Percentiles rank a stretch among this genome's conserved stretches.
phyloP scores from a whole-genome alignment of 1,140 invertebrate genomes.

The Drosophila chauvacae region DNA sequence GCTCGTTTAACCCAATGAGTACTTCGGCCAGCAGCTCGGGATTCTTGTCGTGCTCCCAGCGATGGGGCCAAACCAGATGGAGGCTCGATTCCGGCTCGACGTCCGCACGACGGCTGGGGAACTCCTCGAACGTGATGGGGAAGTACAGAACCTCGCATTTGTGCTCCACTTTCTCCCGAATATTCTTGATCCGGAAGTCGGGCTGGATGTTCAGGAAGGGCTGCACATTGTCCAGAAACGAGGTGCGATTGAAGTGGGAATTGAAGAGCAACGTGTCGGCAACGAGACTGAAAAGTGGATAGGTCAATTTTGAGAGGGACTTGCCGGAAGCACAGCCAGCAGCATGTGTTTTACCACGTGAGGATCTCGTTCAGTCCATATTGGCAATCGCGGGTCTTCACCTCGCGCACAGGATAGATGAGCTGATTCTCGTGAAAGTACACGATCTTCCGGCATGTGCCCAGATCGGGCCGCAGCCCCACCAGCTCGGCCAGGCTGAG shows the following conservation, averaged over 20 bases:
- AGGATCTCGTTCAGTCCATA: slow-evolving; percentile 92
- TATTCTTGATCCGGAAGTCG: slow-evolving; percentile 87
- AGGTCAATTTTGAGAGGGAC: background rate
- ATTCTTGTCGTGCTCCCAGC: slow-evolving; percentile 93
- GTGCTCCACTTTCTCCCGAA: slow-evolving; percentile 86
- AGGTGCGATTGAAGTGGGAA: slow-evolving; percentile 89
- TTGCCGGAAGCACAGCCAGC: background rate
- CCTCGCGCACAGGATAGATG: slow-evolving; percentile 89
- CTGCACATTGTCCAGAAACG: slow-evolving; percentile 88
- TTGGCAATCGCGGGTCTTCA: slow-evolving; percentile 90
- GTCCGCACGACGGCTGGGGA: slow-evolving; percentile 56
- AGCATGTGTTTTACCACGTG: slow-evolving; percentile 87
- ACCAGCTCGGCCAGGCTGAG: slow-evolving; percentile 90
- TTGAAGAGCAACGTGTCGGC: slow-evolving; percentile 91
- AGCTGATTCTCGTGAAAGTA: slow-evolving; percentile 94
- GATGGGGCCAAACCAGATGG: slow-evolving; percentile 91
- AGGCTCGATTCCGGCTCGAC: slow-evolving; percentile 76
- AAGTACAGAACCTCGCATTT: slow-evolving; percentile 90
- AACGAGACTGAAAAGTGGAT: slow-evolving; percentile 85
- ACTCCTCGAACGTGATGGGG: slow-evolving; percentile 86
- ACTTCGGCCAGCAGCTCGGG: slow-evolving; percentile 88
- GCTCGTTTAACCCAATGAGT: slow-evolving; percentile 86
- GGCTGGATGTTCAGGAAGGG: slow-evolving; percentile 89
- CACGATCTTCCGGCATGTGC: slow-evolving; percentile 87
- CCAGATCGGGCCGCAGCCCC: slow-evolving; percentile 88